phyloP scores from a whole-genome alignment of 2,113 vertebrate species.

The Erythrolamprus reginae region DNA sequence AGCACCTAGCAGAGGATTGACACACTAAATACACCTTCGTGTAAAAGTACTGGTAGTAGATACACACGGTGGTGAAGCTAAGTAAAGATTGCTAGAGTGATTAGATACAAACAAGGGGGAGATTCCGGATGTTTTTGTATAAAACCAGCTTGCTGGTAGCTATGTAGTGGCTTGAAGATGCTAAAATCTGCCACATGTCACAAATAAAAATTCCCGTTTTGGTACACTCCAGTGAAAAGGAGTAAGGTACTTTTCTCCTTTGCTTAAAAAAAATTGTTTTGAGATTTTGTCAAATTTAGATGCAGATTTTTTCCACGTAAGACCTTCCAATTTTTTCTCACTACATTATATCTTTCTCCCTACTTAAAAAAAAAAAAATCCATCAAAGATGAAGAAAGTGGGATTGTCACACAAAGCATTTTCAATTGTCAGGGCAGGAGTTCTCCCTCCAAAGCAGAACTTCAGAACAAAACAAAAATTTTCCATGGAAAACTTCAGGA shows the following conservation, averaged over 20 bases:
- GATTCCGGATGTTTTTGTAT: background rate
- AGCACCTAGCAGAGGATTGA: background rate
- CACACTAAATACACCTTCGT: background rate
- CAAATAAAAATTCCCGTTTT: background rate
- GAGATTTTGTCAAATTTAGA: background rate
- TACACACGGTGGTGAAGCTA: too few relatives aligned
- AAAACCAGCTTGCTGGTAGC: background rate
- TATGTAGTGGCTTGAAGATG: background rate
- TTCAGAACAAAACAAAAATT: background rate
- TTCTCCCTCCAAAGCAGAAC: background rate
- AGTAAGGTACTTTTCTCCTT: background rate
- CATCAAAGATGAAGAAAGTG: background rate
- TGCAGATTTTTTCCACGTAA: background rate
- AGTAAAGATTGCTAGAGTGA: background rate
- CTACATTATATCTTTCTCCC: background rate
- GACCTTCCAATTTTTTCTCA: background rate
- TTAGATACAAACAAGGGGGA: background rate
- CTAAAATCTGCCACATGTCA: too few relatives aligned
- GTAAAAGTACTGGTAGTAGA: background rate
- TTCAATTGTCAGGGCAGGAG: background rate
- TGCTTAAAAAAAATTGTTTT: background rate
- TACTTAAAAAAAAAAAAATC: background rate
- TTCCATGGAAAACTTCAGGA: background rate
- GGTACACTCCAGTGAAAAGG: background rate
- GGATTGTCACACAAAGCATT: background rate